These are phyloP conservation scores for Stomatorhinus ivindoensis DNA, from an alignment of 2,113 vertebrate genomes.

Conservation along the genomic window DNA sequence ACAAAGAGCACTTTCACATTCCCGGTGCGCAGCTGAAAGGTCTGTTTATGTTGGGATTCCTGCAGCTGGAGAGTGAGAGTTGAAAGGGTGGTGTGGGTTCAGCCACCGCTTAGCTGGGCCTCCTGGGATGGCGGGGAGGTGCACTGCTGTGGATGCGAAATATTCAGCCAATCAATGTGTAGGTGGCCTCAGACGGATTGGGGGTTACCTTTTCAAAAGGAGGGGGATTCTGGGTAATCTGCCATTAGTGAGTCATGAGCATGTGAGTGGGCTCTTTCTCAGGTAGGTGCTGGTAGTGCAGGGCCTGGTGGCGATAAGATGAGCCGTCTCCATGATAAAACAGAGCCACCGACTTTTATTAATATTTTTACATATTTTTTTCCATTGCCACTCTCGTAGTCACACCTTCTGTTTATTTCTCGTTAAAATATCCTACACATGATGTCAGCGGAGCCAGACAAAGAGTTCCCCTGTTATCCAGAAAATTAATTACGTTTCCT, in stretches of 20 bases:
- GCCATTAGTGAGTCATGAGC: neutral
- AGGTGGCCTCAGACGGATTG: neutral
- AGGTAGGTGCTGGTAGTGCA: neutral
- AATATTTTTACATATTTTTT: neutral
- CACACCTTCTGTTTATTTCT: slow-evolving; percentile 12
- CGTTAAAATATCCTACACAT: neutral
- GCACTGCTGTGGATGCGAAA: neutral
- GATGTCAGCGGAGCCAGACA: slow-evolving; percentile 10
- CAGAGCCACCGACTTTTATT: neutral
- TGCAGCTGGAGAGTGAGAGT: slow-evolving; percentile 12
- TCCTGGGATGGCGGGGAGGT: neutral
- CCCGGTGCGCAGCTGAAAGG: slow-evolving; percentile 12
- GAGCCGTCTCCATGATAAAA: neutral
- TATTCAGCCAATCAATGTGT: neutral
- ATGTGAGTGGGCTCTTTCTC: neutral
- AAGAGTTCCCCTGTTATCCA: slow-evolving; percentile 16
- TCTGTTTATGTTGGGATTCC: slow-evolving; percentile 15
- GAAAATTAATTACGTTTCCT: slow-evolving; percentile 15
- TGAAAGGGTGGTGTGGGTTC: slow-evolving; percentile 4
- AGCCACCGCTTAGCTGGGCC: neutral
- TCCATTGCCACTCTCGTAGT: neutral
- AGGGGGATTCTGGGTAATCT: slow-evolving; percentile 1
- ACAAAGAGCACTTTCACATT: slow-evolving; percentile 19
- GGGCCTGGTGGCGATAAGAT: neutral
- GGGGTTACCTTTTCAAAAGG: neutral